phyloP scores from a whole-genome alignment of 2,113 vertebrate species.

The Megatriorchis doriae region DNA sequence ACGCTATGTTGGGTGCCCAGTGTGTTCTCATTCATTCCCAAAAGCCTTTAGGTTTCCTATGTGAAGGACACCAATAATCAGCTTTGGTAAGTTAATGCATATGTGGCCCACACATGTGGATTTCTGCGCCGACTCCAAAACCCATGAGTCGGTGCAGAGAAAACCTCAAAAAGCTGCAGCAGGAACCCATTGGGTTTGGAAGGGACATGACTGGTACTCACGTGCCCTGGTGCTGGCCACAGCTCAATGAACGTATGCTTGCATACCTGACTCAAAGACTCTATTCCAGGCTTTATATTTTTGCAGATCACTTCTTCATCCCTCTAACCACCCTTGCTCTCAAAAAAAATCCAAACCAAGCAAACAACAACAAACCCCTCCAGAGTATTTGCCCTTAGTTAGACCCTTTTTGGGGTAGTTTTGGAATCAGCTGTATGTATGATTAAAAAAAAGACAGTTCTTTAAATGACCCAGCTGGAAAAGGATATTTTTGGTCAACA shows the following conservation, averaged over 20 bases:
- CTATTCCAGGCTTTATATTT: background rate
- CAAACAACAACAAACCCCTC: background rate
- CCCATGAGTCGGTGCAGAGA: background rate
- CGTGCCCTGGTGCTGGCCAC: background rate
- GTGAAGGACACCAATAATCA: background rate
- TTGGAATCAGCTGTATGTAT: slow-evolving; percentile 35
- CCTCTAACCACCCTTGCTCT: background rate
- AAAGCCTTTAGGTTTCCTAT: background rate
- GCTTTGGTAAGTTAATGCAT: background rate
- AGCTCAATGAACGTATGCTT: background rate
- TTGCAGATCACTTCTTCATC: background rate
- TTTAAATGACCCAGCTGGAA: slow-evolving; percentile 70
- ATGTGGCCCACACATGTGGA: background rate
- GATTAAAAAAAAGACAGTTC: slow-evolving; percentile 36
- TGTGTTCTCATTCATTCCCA: background rate
- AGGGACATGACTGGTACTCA: background rate
- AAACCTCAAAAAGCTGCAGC: background rate
- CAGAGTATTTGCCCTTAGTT: slow-evolving; percentile 4
- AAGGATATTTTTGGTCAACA: slow-evolving; percentile 75
- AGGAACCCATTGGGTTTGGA: background rate
- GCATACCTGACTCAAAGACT: background rate
- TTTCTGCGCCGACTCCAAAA: background rate
- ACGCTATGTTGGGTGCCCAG: background rate
- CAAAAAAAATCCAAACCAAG: background rate
- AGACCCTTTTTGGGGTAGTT: background rate